These are phyloP conservation scores for Lophius americanus DNA, from an alignment of 2,797 vertebrate species.

Conservation along the genomic window DNA sequence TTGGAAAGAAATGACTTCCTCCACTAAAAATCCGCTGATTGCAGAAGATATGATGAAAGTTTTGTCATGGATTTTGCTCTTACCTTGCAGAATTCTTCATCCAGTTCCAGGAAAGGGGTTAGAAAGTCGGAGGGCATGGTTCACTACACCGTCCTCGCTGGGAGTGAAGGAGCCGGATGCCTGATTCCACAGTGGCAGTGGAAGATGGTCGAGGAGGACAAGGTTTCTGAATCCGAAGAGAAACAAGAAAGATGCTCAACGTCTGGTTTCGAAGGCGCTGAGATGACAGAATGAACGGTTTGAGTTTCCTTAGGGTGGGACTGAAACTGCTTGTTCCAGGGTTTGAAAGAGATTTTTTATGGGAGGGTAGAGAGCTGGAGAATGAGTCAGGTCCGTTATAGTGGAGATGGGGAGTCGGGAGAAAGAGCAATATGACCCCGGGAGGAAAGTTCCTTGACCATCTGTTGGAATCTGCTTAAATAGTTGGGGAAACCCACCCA, in stretches of 20 bases:
- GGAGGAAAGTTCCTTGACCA: slow-evolving; percentile 69
- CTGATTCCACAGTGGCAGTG: slow-evolving; percentile 21
- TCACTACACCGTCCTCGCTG: slow-evolving; percentile 26
- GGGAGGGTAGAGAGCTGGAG: background rate
- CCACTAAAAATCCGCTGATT: too few species aligned
- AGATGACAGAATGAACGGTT: too few species aligned
- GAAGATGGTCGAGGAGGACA: background rate
- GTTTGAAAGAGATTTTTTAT: background rate
- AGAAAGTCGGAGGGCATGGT: slow-evolving; percentile 84
- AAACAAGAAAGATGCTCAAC: background rate
- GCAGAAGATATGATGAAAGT: background rate
- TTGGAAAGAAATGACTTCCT: too few species aligned
- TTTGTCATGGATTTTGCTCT: slow-evolving; percentile 28
- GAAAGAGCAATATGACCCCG: slow-evolving; percentile 15
- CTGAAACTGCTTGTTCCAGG: background rate
- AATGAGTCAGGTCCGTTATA: background rate
- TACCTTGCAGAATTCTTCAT: slow-evolving; percentile 85
- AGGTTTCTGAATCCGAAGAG: background rate
- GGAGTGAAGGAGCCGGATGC: slow-evolving; percentile 11
- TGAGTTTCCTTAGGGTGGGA: too few species aligned
- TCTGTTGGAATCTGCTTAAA: slow-evolving; percentile 83
- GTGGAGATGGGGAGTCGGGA: slow-evolving; percentile 15
- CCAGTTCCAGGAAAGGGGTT: slow-evolving; percentile 82
- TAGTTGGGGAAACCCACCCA: slow-evolving; percentile 69
- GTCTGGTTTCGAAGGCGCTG: background rate